Evolutionary conservation across 2,113 vertebrate genomes (phyloP).

Genomic region (Platanista minor): DNA sequence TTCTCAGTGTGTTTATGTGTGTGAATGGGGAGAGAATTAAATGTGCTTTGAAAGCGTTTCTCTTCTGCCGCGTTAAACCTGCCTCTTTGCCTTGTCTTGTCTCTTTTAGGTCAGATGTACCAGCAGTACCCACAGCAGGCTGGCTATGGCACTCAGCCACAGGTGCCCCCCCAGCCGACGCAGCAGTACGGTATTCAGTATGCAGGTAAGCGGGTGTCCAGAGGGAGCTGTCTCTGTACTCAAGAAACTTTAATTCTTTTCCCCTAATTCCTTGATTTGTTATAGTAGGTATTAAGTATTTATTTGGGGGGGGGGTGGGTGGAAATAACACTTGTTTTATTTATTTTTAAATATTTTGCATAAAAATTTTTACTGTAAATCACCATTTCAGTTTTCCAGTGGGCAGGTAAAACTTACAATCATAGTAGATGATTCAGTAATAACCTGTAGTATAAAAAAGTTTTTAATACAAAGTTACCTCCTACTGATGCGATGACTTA

Average conservation of each 20-base stretch:
- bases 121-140: constrained; percentile 95
- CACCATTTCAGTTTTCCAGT: constrained; percentile 14
- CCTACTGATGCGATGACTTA: neutral
- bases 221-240: neutral
- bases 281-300: constrained; percentile 7
- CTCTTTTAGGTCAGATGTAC: constrained; percentile 92
- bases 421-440: neutral
- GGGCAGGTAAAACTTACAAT: neutral
- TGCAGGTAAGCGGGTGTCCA: constrained; percentile 86
- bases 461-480: neutral
- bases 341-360: neutral
- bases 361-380: constrained; percentile 16
- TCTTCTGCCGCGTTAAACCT: neutral
- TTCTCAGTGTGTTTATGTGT: neutral
- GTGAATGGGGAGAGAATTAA: neutral
- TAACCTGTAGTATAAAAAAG: neutral
- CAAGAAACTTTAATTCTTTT: neutral
- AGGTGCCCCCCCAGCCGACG: constrained; percentile 80
- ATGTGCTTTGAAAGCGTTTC: neutral
- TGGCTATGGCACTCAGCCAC: constrained; percentile 89
- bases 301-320: neutral
- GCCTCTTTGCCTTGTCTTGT: neutral
- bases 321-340: neutral
- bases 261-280: neutral
- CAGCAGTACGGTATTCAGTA: constrained; percentile 96